Evolutionary conservation across 2,888 invertebrate genomes (phyloP), one percentile per base, ranked within the genome.

Genomic region (Ferrisia virgata): DNA sequence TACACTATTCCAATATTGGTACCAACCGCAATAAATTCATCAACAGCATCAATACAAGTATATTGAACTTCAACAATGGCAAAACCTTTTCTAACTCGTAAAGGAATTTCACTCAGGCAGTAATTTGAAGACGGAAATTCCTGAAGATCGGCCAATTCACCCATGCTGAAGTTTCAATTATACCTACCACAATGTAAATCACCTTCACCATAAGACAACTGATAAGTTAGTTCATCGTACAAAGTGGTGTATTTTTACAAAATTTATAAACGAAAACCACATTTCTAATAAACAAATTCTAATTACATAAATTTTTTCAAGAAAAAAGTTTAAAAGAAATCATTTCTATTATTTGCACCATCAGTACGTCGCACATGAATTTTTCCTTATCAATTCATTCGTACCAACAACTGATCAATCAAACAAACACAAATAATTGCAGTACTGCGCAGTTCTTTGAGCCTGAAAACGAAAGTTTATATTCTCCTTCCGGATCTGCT

Each of bases 1-100:
- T 95, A 97, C 33, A 96, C 92, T 84, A 95, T 90, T 1, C 97
- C 96, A 22, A 93, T 92, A 89, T 95, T 96, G 1, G 95, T 95
- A 1, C 96, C 97, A 84, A 97, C 88, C 0, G 94, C 96, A 86
- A 97, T 91, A 88, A 93, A 96, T 87, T 95, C 94, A 22, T 92
- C 91, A 64, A 94, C 91, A n/a, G 92, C 94, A 89, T 95, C 95
- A 58, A 97, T 91, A 88, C 95, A 95, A 0, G 96, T 96, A 85
- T 96, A 90, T 88, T 89, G 91, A 69, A 96, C 89, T 88, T 95
- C 93, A 87, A 92, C 92, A 15, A 93, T 92, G 88, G 94, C 94
- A 86, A 96, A 89, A 4, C 95, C 95, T 87, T 90, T 92, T 88
- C 94, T 93, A 85, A 93, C 91, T 87, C 76, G 11, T 22, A 76